Base-by-base conservation (phyloP, 2,888 invertebrate genomes). In the Drosophila paramelanica region DNA sequence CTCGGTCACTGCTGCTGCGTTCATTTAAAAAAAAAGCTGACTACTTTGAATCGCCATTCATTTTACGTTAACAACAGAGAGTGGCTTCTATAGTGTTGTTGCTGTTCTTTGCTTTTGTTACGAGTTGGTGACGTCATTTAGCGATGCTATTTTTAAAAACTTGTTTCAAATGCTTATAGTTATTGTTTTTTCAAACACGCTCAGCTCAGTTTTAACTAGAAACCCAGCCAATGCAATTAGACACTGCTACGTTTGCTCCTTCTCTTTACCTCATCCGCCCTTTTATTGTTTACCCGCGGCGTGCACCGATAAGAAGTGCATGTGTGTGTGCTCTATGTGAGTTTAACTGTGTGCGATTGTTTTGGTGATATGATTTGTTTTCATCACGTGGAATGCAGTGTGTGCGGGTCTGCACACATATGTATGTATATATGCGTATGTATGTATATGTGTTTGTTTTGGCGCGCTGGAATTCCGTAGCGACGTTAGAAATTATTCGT, bases 101-200 rank as follows among this genome's bases (percentile, higher is more conserved):
- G 47, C 50, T 71, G 53, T 73, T 69, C 41, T 53, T 56, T 50
- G 43, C 58, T 58, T 57, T 77, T 77, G 73, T 79, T 67, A 62
- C 70, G 69, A 59, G 45, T 68, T 79, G 77, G 83, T 84, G 83
- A 84, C 83, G 83, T 84, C 83, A 84, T 60, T 57, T 52, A 23
- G 25, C 51, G 52, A 50, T 42, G 59, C 67, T 79, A 80, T 79
- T 65, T 83, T 72, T 50, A 77, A 80, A 80, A 83, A 79, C 75
- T 83, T 53, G 85, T 79, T 84, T 68, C 39, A 60, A 80, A 69
- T 65, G 65, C 25, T 51, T 77, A 74, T 82, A 82, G 81, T 82
- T 31, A 31, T 31, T 31, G 36, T 36, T 36, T 69, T 59, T 59
- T 27, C 5, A 42, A 60, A 47, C 58, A 66, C 59, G 33, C 41